Conservation (phyloP, 2,888 invertebrate genomes). For the Papilio elwesi region DNA sequence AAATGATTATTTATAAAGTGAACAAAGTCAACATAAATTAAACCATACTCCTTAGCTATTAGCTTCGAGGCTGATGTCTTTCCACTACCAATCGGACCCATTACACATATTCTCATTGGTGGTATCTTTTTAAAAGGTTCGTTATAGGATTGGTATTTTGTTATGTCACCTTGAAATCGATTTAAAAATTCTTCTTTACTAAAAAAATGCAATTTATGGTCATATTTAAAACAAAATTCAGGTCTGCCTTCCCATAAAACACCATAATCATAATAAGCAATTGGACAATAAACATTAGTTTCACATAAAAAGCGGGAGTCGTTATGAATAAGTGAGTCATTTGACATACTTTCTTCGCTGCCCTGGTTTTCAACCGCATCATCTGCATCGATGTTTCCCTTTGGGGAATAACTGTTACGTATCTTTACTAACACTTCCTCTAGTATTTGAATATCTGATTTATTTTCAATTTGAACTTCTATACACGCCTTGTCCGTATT, state of each 20-base stretch:
- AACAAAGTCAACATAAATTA: conserved; percentile 79
- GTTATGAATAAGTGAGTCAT: conserved; percentile 62
- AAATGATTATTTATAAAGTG: conserved; percentile 64
- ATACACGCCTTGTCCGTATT: conserved; percentile 66
- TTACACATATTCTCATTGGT: conserved; percentile 82
- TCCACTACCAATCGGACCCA: conserved; percentile 83
- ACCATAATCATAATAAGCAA: conserved; percentile 80
- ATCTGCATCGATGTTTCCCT: conserved; percentile 59
- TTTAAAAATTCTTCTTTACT: conserved; percentile 76
- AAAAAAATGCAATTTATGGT: conserved; percentile 82
- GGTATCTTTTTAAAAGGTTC: conserved; percentile 75
- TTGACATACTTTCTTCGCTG: conserved; percentile 55
- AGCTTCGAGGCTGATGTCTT: conserved; percentile 78
- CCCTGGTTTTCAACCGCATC: conserved; percentile 52
- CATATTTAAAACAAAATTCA: conserved; percentile 77
- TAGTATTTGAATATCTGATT: conserved; percentile 67
- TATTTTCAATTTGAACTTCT: conserved; percentile 76
- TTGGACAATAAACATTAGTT: conserved; percentile 85
- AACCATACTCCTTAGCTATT: conserved; percentile 82
- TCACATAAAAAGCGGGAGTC: conserved; percentile 79
- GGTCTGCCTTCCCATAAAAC: conserved; percentile 86
- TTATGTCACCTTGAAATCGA: conserved; percentile 78
- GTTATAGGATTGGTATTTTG: conserved; percentile 74
- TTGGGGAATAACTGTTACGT: conserved; percentile 64
- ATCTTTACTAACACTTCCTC: conserved; percentile 67